phyloP scores from a whole-genome alignment of 2,888 invertebrate species.

The Drosophila multiciliata region DNA sequence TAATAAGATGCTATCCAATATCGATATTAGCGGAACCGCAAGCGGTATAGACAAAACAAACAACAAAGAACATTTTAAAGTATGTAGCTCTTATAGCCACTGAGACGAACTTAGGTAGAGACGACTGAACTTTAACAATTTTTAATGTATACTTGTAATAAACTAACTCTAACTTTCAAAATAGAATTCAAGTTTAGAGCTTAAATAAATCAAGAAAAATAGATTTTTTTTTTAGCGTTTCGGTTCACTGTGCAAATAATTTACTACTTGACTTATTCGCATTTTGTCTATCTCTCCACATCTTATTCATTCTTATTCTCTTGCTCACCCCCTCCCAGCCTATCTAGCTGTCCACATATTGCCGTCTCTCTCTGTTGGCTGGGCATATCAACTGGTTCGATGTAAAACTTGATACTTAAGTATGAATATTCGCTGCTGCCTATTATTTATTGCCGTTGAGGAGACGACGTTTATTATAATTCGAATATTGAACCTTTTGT shows the following conservation, averaged over 20 bases:
- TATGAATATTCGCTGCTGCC: constrained; percentile 57
- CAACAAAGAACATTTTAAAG: no score
- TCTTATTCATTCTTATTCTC: constrained; percentile 22
- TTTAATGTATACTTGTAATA: not conserved
- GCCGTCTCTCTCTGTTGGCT: constrained; percentile 31
- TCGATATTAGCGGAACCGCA: not conserved
- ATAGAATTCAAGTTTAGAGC: not conserved
- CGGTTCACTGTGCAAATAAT: constrained; percentile 66
- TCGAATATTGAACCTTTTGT: constrained; percentile 68
- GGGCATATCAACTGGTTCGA: constrained; percentile 69
- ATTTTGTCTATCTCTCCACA: constrained; percentile 29
- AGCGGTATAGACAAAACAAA: not conserved
- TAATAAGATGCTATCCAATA: not conserved
- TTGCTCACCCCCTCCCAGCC: not conserved
- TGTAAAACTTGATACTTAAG: constrained; percentile 72
- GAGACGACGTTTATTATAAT: constrained; percentile 79
- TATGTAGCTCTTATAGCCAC: no score
- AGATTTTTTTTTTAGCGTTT: not conserved
- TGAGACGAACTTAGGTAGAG: no score
- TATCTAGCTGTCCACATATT: not conserved
- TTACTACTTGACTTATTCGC: constrained; percentile 66
- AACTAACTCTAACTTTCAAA: not conserved
- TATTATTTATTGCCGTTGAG: constrained; percentile 77
- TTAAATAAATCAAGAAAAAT: not conserved
- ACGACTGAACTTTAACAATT: not conserved